phyloP scores from a whole-genome alignment of 2,888 invertebrate genomes.

The Drosophila prostipennis region DNA sequence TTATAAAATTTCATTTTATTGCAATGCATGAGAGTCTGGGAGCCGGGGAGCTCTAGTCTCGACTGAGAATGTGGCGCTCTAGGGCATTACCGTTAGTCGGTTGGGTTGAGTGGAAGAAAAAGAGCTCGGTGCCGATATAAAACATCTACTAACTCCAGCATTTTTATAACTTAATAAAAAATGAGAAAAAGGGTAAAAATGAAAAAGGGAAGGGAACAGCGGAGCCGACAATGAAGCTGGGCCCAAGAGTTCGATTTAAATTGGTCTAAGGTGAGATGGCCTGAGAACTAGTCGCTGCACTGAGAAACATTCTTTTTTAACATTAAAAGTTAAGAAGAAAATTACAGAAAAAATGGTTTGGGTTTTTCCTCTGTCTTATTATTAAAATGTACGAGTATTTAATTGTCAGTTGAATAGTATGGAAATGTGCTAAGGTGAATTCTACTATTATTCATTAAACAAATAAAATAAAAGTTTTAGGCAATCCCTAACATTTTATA shows the following conservation, averaged over 20 bases:
- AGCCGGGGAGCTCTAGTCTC: constrained; percentile 19
- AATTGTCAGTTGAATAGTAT: no score
- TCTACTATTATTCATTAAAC: no score
- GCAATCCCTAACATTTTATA: no score
- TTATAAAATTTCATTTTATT: constrained; percentile 76
- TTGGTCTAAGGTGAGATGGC: constrained; percentile 63
- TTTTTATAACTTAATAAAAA: constrained; percentile 76
- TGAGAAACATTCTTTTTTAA: neutral
- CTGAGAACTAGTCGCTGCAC: constrained; percentile 65
- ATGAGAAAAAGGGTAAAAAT: constrained; percentile 12
- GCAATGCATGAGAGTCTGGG: constrained; percentile 60
- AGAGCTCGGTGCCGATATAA: constrained; percentile 31
- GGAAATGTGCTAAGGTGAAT: no score
- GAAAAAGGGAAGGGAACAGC: constrained; percentile 13
- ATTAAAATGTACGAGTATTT: no score
- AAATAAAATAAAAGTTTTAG: no score
- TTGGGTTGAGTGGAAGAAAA: constrained; percentile 34
- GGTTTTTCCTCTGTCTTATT: no score
- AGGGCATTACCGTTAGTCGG: constrained; percentile 63
- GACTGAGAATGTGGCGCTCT: constrained; percentile 54
- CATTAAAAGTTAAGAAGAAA: no score
- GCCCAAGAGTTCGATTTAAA: constrained; percentile 68
- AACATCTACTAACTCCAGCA: constrained; percentile 41
- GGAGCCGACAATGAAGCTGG: constrained; percentile 22
- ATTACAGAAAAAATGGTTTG: no score